phyloP scores from a whole-genome alignment of 1,140 invertebrate genomes.

The Bombus polaris region DNA sequence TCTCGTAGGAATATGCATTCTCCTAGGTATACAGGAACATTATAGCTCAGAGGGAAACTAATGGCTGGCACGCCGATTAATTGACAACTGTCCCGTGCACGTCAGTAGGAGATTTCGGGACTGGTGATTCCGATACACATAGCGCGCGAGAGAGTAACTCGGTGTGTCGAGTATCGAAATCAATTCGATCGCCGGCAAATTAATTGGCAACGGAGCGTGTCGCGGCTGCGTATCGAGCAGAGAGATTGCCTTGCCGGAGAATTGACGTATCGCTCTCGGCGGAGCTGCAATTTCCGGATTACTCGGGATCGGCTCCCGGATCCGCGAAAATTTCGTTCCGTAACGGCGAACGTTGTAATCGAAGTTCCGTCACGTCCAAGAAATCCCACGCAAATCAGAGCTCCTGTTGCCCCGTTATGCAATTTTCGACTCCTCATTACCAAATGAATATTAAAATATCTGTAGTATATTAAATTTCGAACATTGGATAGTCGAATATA shows the following conservation, averaged over 20 bases:
- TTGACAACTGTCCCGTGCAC: conserved; percentile 53
- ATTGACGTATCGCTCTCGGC: conserved; percentile 39
- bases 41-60: conserved; percentile 29
- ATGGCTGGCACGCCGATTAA: conserved; percentile 50
- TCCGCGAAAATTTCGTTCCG: conserved; percentile 14
- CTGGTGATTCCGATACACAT: conserved; percentile 29
- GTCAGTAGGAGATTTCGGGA: conserved; percentile 33
- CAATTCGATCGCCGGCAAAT: conserved; percentile 53
- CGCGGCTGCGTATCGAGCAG: conserved; percentile 24
- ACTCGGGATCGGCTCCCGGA: neutral
- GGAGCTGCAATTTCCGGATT: conserved; percentile 43
- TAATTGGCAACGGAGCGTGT: conserved; percentile 57
- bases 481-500: too few species aligned
- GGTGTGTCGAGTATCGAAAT: conserved; percentile 48
- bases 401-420: neutral
- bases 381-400: neutral
- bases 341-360: neutral
- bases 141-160: conserved; percentile 25
- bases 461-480: too few species aligned
- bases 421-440: neutral
- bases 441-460: neutral
- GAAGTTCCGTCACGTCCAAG: neutral
- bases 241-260: conserved; percentile 43
- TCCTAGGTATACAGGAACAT: conserved; percentile 33
- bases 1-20: conserved; percentile 48